phyloP scores from a whole-genome alignment of 2,888 invertebrate genomes.

The Lepas anatifera region DNA sequence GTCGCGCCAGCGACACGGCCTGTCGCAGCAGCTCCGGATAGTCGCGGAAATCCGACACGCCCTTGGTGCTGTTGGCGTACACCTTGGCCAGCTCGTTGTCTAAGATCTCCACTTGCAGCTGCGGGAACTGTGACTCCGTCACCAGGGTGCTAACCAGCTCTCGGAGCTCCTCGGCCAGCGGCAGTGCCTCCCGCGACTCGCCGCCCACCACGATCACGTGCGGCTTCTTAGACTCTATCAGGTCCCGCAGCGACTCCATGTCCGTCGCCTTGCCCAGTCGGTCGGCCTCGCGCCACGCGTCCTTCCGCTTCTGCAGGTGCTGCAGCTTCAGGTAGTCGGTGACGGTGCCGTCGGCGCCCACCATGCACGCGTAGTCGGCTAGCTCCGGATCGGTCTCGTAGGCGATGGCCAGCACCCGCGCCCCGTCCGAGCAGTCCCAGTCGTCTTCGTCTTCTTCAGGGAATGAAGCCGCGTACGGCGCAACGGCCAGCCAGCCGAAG shows the following conservation, averaged over 20 bases:
- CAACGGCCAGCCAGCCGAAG: slow-evolving; percentile 81
- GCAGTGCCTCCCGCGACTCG: slow-evolving; percentile 75
- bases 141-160: slow-evolving; percentile 61
- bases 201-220: slow-evolving; percentile 86
- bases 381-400: slow-evolving; percentile 73
- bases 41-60: slow-evolving; percentile 75
- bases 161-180: slow-evolving; percentile 63
- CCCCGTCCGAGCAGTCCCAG: slow-evolving; percentile 71
- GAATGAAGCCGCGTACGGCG: slow-evolving; percentile 61
- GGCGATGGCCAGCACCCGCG: slow-evolving; percentile 74
- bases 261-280: slow-evolving; percentile 54
- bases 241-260: slow-evolving; percentile 55
- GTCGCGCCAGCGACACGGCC: slow-evolving; percentile 82
- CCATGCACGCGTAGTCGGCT: slow-evolving; percentile 74
- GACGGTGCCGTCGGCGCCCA: slow-evolving; percentile 82
- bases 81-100: slow-evolving; percentile 88
- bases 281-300: slow-evolving; percentile 54
- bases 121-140: slow-evolving; percentile 68
- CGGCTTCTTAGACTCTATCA: slow-evolving; percentile 80
- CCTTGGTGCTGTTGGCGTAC: slow-evolving; percentile 81
- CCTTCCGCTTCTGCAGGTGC: slow-evolving; percentile 68
- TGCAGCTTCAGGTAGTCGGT: slow-evolving; percentile 80
- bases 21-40: slow-evolving; percentile 83
- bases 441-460: slow-evolving; percentile 82
- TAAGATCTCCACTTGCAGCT: slow-evolving; percentile 75